Evolutionary conservation across 1,140 invertebrate genomes (phyloP), one percentile per base, ranked within the genome.

Genomic region (Drosophila pachea): DNA sequence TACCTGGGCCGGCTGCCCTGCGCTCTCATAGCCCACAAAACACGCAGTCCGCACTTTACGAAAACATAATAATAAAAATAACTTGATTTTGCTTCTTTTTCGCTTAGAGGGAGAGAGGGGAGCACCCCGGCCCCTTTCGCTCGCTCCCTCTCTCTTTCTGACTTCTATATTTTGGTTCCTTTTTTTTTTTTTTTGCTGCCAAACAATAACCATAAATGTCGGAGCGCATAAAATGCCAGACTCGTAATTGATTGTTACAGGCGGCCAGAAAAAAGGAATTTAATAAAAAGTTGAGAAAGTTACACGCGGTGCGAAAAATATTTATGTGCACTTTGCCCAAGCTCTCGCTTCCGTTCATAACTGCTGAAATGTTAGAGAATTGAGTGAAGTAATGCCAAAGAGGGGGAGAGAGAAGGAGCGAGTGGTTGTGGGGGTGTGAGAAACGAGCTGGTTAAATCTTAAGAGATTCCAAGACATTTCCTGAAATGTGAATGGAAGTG

Each of bases 141-240:
- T 12, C 32, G 8, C 14, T 22, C 11, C 2, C 22, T 83, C 75
- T 66, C 55, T 76, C 75, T 74, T 69, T 38, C 45, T 68, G 1
- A 7, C 48, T 64, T 42, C 32, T 11, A 12, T 53, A 9, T 43
- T 42, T 43, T 70, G 56, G 22, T 83, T 78, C n/a, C n/a, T 66
- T 59, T n/a, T 54, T 64, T 42, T 43, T 11, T 31, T 53, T 16
- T 43, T 42, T 43, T 70, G 56, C 72, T 63, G 48, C 60, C 77
- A 84, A 83, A 79, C 79, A 86, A 86, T 86, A 86, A 78, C 81
- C 81, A 86, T 86, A 86, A 86, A 86, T 86, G 81, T 86, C 74
- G 78, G 78, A 43, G 55, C 69, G 64, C 69, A 72, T 72, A 72
- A 72, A 66, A 73, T 69, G 54, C 59, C 61, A 63, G 66, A 69